A percentile compares a stretch with the other conserved stretches of the same genome.
Conservation (phyloP, 2,888 invertebrate species). For the Athalia rosae region DNA sequence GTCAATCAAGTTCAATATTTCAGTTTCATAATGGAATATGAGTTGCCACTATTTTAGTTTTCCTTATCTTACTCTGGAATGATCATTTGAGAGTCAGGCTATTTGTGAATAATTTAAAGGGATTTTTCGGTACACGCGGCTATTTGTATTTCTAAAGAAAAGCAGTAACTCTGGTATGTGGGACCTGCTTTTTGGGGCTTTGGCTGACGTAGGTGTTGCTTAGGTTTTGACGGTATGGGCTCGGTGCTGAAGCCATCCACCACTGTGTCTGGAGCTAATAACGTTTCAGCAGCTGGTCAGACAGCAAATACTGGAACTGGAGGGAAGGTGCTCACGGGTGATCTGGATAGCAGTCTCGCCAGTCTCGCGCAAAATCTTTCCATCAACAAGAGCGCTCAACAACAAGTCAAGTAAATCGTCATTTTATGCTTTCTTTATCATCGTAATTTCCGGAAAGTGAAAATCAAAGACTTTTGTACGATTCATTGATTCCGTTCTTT, state of each 20-base stretch:
- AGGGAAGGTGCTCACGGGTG: slow-evolving; percentile 90
- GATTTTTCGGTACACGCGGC: neutral
- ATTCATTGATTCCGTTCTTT: slow-evolving; percentile 39
- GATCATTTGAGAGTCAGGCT: slow-evolving; percentile 7
- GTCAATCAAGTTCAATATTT: too few species aligned
- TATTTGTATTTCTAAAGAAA: slow-evolving; percentile 23
- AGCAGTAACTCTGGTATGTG: slow-evolving; percentile 35
- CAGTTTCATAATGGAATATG: too few species aligned
- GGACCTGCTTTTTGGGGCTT: slow-evolving; percentile 53
- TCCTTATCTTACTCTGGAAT: neutral
- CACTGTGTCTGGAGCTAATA: slow-evolving; percentile 66
- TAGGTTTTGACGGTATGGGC: slow-evolving; percentile 85
- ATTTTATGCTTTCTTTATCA: neutral
- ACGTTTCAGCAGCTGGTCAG: slow-evolving; percentile 68
- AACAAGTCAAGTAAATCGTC: slow-evolving; percentile 81
- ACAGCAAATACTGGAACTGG: slow-evolving; percentile 73
- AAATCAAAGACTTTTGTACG: neutral
- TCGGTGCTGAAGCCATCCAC: slow-evolving; percentile 80
- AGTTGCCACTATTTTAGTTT: too few species aligned
- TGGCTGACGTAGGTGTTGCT: slow-evolving; percentile 64
- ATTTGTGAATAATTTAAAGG: neutral
- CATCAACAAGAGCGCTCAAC: slow-evolving; percentile 85
- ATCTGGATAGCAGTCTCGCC: slow-evolving; percentile 94
- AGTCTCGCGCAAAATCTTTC: slow-evolving; percentile 94
- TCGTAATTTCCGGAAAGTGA: slow-evolving; percentile 10